These are phyloP conservation scores for Lingula anatina DNA, from an alignment of 2,888 invertebrate genomes.

Conservation along the genomic window DNA sequence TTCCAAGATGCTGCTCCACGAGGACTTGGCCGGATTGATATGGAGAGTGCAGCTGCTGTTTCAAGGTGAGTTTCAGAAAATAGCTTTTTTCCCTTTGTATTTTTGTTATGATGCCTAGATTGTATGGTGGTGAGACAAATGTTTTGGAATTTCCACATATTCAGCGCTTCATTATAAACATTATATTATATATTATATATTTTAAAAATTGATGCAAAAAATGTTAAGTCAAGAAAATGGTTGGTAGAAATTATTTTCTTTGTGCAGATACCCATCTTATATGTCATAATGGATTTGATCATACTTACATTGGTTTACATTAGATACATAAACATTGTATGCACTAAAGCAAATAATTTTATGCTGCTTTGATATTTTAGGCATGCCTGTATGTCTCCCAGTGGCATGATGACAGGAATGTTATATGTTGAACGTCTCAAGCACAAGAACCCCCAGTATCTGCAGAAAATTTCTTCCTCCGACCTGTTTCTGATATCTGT, in stretches of 20 bases:
- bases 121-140: too few relatives aligned
- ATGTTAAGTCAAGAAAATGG: not conserved
- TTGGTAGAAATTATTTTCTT: not conserved
- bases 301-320: too few relatives aligned
- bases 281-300: too few relatives aligned
- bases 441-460: conserved; percentile 71
- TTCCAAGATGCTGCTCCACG: conserved; percentile 64
- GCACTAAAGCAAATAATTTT: too few relatives aligned
- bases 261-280: too few relatives aligned
- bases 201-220: not conserved
- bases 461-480: conserved; percentile 76
- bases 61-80: conserved; percentile 38
- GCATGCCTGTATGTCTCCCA: conserved; percentile 82
- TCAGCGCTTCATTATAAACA: too few relatives aligned
- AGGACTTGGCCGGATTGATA: conserved; percentile 44
- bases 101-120: too few relatives aligned
- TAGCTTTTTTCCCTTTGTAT: too few relatives aligned
- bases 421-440: conserved; percentile 88
- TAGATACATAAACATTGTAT: too few relatives aligned
- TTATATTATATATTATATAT: conserved; percentile 56
- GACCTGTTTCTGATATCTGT: conserved; percentile 92
- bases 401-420: conserved; percentile 86
- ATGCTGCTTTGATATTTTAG: too few relatives aligned
- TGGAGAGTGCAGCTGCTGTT: conserved; percentile 38
- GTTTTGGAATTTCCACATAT: too few relatives aligned